Evolutionary conservation across 2,888 invertebrate species (phyloP).

Genomic region (Lypha dubia): DNA sequence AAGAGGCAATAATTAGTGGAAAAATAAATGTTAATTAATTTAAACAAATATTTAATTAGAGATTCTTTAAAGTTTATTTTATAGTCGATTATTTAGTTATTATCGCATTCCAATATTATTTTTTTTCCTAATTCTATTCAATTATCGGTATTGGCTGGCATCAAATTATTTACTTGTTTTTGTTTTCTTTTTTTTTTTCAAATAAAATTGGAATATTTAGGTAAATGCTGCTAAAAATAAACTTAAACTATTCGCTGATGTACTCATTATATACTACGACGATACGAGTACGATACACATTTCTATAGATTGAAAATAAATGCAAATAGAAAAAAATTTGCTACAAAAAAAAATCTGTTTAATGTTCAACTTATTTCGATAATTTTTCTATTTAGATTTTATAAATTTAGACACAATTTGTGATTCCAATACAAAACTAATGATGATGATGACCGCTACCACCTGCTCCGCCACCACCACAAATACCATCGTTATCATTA

Average conservation of each 20-base stretch:
- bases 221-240: slow-evolving; percentile 66
- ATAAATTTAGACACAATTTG: slow-evolving; percentile 59
- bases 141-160: slow-evolving; percentile 32
- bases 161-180: slow-evolving; percentile 38
- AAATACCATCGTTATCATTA: neutral
- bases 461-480: slow-evolving; percentile 53
- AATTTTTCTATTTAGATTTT: slow-evolving; percentile 47
- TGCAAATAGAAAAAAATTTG: neutral
- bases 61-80: slow-evolving; percentile 41
- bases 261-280: slow-evolving; percentile 8
- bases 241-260: slow-evolving; percentile 21
- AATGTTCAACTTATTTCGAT: slow-evolving; percentile 66
- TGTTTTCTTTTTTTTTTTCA: slow-evolving; percentile 36
- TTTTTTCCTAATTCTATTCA: neutral
- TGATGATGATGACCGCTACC: slow-evolving; percentile 31
- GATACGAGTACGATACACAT: slow-evolving; percentile 9
- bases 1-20: neutral
- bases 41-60: slow-evolving; percentile 31
- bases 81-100: slow-evolving; percentile 54
- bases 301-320: slow-evolving; percentile 30
- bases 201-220: slow-evolving; percentile 65
- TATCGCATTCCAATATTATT: slow-evolving; percentile 59
- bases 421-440: slow-evolving; percentile 34
- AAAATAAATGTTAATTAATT: slow-evolving; percentile 26
- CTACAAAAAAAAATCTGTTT: slow-evolving; percentile 70